Base-by-base conservation (phyloP, 2,113 vertebrate species). In the Donacobius atricapilla region DNA sequence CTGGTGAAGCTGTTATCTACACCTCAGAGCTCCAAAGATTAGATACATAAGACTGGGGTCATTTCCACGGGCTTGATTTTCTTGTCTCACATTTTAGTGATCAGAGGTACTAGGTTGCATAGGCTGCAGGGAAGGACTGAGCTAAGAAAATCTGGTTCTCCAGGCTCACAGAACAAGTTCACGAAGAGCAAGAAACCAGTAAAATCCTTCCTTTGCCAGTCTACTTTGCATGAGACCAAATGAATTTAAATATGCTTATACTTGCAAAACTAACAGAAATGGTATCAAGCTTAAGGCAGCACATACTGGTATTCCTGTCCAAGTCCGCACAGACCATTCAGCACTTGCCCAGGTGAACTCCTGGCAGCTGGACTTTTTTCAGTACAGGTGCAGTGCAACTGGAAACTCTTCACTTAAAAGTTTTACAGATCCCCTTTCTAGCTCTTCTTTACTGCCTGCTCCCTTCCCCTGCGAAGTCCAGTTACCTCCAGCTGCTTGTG, bases 211-310 rank as follows among this genome's bases (percentile, higher is more conserved):
- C 58, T 61, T 54, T 1, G 5, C 57, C 64, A 90, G 20, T 7
- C 27, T 65, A 69, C 31, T 94, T 69, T 82, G 35, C 73, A 80
- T 82, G 57, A 85, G 30, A 72, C 50, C 42, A 65, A 76, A 65
- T 30, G 1, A 76, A 85, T 88, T 94, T 83, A 92, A 93, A 90
- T 72, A 50, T 11, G 37, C 20, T 91, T 75, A n/a, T 10, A 45
- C 65, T 68, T 87, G 73, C 63, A 93, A 94, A 89, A 70, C 47
- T 31, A 73, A 86, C 35, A 90, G 30, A 80, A 95, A 94, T 8
- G 24, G 17, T 64, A 80, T 22, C 15, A 48, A 84, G 39, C 65
- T 70, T 22, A 76, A 82, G 42, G 81, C 50, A 89, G 57, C 13
- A 12, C 61, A 47, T 37, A 14, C 13, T 50, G 30, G 50, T 60